Evolutionary conservation across 2,113 vertebrate species (phyloP).

Genomic region (Coreoperca whiteheadi): DNA sequence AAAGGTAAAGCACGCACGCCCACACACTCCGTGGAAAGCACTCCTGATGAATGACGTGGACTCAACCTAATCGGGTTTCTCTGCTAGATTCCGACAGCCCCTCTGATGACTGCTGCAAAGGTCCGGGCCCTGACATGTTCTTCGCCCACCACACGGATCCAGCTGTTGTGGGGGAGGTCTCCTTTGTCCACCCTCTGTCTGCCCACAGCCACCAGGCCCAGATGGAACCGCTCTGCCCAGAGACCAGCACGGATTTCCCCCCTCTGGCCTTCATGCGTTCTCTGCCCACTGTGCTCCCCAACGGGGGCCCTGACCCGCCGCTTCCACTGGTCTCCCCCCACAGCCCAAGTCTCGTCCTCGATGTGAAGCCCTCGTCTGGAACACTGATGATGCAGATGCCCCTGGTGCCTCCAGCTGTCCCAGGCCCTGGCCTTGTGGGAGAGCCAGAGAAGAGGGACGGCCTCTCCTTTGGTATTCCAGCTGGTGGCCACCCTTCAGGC

Average conservation of each 20-base stretch:
- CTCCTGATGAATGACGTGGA: background rate
- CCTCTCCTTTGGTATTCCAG: conserved; percentile 82
- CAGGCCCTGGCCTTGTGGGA: conserved; percentile 50
- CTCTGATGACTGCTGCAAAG: conserved; percentile 89
- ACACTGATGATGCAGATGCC: conserved; percentile 84
- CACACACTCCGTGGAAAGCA: background rate
- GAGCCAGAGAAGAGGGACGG: conserved; percentile 85
- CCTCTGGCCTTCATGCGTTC: conserved; percentile 88
- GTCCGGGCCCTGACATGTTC: conserved; percentile 71
- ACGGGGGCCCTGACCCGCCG: conserved; percentile 79
- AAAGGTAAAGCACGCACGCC: conserved; percentile 85
- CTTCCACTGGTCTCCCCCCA: conserved; percentile 81
- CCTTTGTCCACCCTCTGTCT: conserved; percentile 81
- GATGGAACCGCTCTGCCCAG: conserved; percentile 77
- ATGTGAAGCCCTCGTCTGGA: conserved; percentile 80
- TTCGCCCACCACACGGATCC: conserved; percentile 65
- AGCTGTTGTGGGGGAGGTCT: background rate
- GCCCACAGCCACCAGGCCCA: conserved; percentile 72
- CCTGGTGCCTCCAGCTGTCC: conserved; percentile 79
- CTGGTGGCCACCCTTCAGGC: conserved; percentile 77
- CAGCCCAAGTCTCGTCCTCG: conserved; percentile 72
- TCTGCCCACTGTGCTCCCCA: conserved; percentile 88
- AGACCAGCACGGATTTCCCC: conserved; percentile 81
- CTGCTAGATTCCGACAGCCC: conserved; percentile 91
- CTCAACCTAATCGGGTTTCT: background rate